phyloP scores from a whole-genome alignment of 2,113 vertebrate species.

The Lipophrys pholis region DNA sequence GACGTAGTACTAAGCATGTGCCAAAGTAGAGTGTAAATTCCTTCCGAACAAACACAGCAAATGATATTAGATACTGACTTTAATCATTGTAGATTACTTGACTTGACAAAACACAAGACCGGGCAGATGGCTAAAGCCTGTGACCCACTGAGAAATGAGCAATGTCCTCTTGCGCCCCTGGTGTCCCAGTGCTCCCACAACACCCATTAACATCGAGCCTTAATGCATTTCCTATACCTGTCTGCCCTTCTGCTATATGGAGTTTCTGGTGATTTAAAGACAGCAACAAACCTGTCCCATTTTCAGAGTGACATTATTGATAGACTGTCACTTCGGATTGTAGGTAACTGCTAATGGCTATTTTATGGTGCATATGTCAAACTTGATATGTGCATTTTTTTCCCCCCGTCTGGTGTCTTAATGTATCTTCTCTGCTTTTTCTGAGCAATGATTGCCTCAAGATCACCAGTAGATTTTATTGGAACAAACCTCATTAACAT shows the following conservation, averaged over 20 bases:
- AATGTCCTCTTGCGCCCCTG: slow-evolving; percentile 64
- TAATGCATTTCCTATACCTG: slow-evolving; percentile 83
- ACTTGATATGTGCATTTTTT: slow-evolving; percentile 69
- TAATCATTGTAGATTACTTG: slow-evolving; percentile 10
- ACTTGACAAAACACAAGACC: slow-evolving; percentile 3
- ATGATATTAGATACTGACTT: not conserved
- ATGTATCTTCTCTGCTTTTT: slow-evolving; percentile 51
- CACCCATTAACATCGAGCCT: slow-evolving; percentile 76
- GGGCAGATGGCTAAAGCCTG: slow-evolving; percentile 16
- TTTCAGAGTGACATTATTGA: slow-evolving; percentile 86
- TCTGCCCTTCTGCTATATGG: slow-evolving; percentile 72
- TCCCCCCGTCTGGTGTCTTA: not conserved
- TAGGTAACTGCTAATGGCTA: slow-evolving; percentile 85
- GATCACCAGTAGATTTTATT: slow-evolving; percentile 51
- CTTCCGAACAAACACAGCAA: not conserved
- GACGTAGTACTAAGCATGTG: too few relatives aligned
- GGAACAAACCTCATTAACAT: slow-evolving; percentile 15
- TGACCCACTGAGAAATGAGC: slow-evolving; percentile 60
- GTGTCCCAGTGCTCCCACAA: slow-evolving; percentile 67
- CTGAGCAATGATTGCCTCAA: slow-evolving; percentile 54
- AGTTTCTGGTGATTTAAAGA: slow-evolving; percentile 85
- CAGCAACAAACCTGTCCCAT: slow-evolving; percentile 89
- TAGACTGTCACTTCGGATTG: slow-evolving; percentile 85
- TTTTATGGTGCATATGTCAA: slow-evolving; percentile 86
- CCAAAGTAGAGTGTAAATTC: not conserved